These are phyloP conservation scores for Cladopsammia gracilis DNA, from an alignment of 64 coral and sea anemone species.

Conservation along the genomic window DNA sequence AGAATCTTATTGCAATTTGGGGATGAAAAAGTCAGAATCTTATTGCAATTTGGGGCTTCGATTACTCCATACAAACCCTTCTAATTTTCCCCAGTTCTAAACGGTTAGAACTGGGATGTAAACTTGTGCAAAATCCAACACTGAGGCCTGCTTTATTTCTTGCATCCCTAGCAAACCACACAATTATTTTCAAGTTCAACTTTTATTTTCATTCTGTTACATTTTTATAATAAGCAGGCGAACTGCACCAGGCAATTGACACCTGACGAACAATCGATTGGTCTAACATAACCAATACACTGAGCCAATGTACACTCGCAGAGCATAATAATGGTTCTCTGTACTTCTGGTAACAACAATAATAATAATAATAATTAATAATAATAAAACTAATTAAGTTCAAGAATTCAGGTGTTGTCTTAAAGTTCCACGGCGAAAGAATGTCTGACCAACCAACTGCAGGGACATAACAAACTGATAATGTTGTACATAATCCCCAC, in stretches of 20 bases:
- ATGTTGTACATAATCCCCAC: neutral
- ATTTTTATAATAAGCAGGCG: neutral
- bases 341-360: neutral
- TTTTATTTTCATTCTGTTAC: conserved; percentile 36
- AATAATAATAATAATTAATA: neutral
- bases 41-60: no score
- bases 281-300: neutral
- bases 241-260: conserved; percentile 44
- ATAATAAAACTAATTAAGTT: no score
- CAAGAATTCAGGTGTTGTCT: no score
- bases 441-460: conserved; percentile 5
- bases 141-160: no score
- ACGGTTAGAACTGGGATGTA: no score
- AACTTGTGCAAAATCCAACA: no score
- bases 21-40: no score
- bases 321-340: conserved; percentile 3
- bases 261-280: conserved; percentile 3
- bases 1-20: no score
- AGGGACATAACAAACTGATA: no score
- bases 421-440: neutral
- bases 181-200: neutral
- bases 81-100: no score
- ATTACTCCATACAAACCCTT: no score
- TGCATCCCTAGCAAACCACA: neutral
- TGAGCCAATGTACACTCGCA: conserved; percentile 25